phyloP scores from a whole-genome alignment of 2,888 invertebrate species.

The Watsonalla binaria region DNA sequence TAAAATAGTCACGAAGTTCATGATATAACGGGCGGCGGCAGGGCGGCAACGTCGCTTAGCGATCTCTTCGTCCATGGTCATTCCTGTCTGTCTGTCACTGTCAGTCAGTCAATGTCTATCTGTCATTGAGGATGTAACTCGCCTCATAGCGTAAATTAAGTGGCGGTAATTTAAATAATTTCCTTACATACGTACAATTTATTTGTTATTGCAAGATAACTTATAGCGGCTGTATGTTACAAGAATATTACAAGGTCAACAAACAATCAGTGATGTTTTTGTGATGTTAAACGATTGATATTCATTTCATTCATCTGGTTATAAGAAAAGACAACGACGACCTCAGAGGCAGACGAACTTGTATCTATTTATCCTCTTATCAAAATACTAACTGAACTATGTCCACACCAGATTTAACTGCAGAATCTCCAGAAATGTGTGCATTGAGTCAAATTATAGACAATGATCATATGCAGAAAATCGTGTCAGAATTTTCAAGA shows the following conservation, averaged over 20 bases:
- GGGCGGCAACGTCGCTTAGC: too few relatives aligned
- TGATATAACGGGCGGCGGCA: too few relatives aligned
- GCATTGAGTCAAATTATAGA: slow-evolving; percentile 61
- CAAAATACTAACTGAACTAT: slow-evolving; percentile 2
- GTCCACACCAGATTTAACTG: slow-evolving; percentile 19
- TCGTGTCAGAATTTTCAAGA: slow-evolving; percentile 62
- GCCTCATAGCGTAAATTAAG: neutral
- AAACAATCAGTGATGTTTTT: slow-evolving; percentile 8
- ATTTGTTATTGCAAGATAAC: neutral
- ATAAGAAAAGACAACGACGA: too few relatives aligned
- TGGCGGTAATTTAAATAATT: neutral
- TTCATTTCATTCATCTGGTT: slow-evolving; percentile 7
- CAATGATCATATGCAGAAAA: slow-evolving; percentile 53
- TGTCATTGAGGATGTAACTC: too few relatives aligned
- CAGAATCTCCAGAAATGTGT: slow-evolving; percentile 38
- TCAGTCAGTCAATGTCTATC: too few relatives aligned
- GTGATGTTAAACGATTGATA: slow-evolving; percentile 12
- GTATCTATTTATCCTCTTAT: neutral
- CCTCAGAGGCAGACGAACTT: too few relatives aligned
- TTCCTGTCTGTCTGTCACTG: too few relatives aligned
- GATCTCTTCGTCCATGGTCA: too few relatives aligned
- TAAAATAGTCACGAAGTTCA: too few relatives aligned
- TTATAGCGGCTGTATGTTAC: neutral
- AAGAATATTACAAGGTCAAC: slow-evolving; percentile 16
- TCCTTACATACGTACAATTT: neutral